phyloP scores from a whole-genome alignment of 2,888 invertebrate genomes.

The Tachina fera region DNA sequence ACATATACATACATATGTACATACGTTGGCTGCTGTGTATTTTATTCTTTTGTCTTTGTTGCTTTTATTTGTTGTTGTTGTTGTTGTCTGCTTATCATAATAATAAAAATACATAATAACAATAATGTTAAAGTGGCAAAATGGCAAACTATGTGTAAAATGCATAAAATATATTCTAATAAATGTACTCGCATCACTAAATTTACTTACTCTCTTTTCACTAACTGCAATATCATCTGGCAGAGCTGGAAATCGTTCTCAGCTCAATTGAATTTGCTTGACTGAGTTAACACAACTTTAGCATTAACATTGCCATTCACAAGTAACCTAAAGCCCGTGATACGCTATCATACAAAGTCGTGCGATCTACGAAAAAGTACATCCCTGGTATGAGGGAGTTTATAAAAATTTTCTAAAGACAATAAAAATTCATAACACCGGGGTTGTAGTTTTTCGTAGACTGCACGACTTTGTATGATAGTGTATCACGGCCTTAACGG shows the following conservation, averaged over 20 bases:
- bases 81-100: slow-evolving; percentile 77
- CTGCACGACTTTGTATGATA: too few relatives aligned
- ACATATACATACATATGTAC: too few relatives aligned
- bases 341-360: too few relatives aligned
- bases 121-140: slow-evolving; percentile 82
- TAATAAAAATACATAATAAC: slow-evolving; percentile 74
- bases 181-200: slow-evolving; percentile 50
- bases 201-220: slow-evolving; percentile 1
- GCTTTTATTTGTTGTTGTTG: slow-evolving; percentile 23
- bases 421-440: too few relatives aligned
- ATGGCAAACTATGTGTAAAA: slow-evolving; percentile 79
- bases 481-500: too few relatives aligned
- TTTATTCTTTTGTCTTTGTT: slow-evolving; percentile 25
- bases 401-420: too few relatives aligned
- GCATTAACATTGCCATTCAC: too few relatives aligned
- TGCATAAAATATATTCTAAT: slow-evolving; percentile 78
- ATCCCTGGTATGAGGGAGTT: too few relatives aligned
- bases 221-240: background rate
- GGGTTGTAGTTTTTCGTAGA: too few relatives aligned
- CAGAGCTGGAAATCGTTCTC: background rate
- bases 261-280: background rate
- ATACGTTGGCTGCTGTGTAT: slow-evolving; percentile 65
- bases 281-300: too few relatives aligned
- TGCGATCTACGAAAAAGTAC: too few relatives aligned
- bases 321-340: too few relatives aligned